Base-by-base conservation (phyloP, 2,888 invertebrate species). In the Eucriotettix oculatus region DNA sequence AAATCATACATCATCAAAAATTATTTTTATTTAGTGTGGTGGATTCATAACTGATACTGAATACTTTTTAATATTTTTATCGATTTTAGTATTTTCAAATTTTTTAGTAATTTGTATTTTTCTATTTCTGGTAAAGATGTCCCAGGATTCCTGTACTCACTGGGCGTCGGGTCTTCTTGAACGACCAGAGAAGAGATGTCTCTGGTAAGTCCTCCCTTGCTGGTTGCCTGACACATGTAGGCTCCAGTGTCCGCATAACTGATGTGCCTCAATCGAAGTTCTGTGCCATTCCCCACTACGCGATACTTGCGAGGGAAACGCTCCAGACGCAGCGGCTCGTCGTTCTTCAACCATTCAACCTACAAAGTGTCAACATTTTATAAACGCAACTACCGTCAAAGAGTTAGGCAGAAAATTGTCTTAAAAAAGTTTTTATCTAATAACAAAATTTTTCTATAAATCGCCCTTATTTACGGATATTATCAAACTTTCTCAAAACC, bases 291-390 rank as follows among this genome's bases (percentile, higher is more conserved):
- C 10, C 83, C 84, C 57, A 81, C 75, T 48, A 83, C 76, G 67
- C 79, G 77, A 71, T 83, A 84, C 70, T 84, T 84, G 65, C 76
- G 75, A 5, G 48, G 48, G 11, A 76, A 74, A 61, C 73, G 72
- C 62, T 78, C 79, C 62, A 79, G 68, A 64, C 76, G 75, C 48
- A 83, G 70, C 9, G 80, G 76, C 66, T 84, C 83, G 68, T 86
- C 85, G 69, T 87, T 86, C 71, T 86, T 85, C 66, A 86, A 71
- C 87, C 87, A 87, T 66, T 81, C 78, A 42, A 87, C 80, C 74
- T 79, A 65, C 52, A 68, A 66, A 60, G 52, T 61, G 42, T 48
- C 54, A 57, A 14, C 11, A 41, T 48, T 10, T 42, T 42, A 29
- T 29, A 29, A 29, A 7, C 29, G 29, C 16, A 42, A 17, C 10